Evolutionary conservation across 2,888 invertebrate genomes (phyloP).

Genomic region (Heteromurus nitidus): DNA sequence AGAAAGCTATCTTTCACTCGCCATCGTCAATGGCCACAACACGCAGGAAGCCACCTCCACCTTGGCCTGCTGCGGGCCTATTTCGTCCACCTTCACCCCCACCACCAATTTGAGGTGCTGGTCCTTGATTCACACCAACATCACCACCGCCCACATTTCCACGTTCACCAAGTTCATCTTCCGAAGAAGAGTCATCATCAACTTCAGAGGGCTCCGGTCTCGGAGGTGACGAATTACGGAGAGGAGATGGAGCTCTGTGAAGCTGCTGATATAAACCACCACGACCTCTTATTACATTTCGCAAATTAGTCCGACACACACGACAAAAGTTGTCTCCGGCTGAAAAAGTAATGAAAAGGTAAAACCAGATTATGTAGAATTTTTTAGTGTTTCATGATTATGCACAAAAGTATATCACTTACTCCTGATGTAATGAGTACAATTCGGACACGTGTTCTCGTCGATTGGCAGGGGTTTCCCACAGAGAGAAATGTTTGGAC

Average conservation of each 20-base stretch:
- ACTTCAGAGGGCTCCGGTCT: conserved; percentile 64
- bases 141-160: conserved; percentile 54
- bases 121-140: conserved; percentile 62
- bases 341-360: conserved; percentile 30
- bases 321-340: conserved; percentile 73
- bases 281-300: conserved; percentile 71
- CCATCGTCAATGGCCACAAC: conserved; percentile 71
- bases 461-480: conserved; percentile 72
- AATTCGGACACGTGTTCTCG: conserved; percentile 71
- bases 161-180: conserved; percentile 57
- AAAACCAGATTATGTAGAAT: background rate
- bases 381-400: background rate
- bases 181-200: conserved; percentile 56
- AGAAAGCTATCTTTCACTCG: conserved; percentile 48
- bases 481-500: conserved; percentile 72
- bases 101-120: conserved; percentile 59
- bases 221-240: conserved; percentile 68
- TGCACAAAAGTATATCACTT: conserved; percentile 43
- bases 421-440: conserved; percentile 72
- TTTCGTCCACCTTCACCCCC: conserved; percentile 65
- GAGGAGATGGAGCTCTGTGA: conserved; percentile 71
- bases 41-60: conserved; percentile 70
- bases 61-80: conserved; percentile 63
- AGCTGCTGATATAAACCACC: conserved; percentile 73
- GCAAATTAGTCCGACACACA: conserved; percentile 71